A percentile compares a stretch with the other conserved stretches of the same genome.
Conservation (phyloP, 1,140 invertebrate genomes). For the Anastrepha ludens region DNA sequence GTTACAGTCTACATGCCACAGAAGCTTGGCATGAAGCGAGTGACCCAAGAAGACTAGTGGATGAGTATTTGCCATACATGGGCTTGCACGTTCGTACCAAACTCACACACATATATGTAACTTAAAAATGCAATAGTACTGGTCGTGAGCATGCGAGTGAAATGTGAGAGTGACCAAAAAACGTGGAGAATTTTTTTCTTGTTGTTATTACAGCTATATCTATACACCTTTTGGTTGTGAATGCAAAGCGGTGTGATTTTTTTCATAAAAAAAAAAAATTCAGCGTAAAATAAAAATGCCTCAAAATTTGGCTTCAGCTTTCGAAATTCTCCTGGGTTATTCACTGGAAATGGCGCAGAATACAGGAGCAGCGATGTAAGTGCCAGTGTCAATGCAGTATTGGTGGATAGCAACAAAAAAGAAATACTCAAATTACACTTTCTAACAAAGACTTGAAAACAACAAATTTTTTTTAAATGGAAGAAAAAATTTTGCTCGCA, state of each 20-base stretch:
- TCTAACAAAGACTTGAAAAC: slow-evolving; percentile 6
- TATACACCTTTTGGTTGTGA: too few species aligned
- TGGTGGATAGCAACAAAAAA: background rate
- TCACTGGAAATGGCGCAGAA: background rate
- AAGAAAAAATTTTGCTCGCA: slow-evolving; percentile 1
- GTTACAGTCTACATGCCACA: background rate
- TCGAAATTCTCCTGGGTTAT: background rate
- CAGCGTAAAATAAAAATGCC: background rate
- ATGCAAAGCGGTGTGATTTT: too few species aligned
- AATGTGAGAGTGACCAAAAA: slow-evolving; percentile 16
- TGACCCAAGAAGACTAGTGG: background rate
- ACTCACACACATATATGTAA: background rate
- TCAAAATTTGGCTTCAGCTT: background rate
- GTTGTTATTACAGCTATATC: background rate
- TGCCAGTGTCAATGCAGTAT: too few species aligned
- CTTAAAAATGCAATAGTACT: background rate
- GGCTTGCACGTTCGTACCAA: background rate
- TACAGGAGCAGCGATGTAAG: background rate
- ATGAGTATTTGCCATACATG: background rate
- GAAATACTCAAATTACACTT: slow-evolving; percentile 28
- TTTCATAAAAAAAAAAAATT: background rate
- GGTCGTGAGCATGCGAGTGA: background rate
- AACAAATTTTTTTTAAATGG: background rate
- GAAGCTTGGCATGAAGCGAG: too few species aligned
- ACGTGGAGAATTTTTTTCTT: background rate